Percentiles rank a stretch among this genome's conserved stretches.
These are phyloP conservation scores for Ennomos fuscantarius DNA, from an alignment of 2,888 invertebrate genomes.

Conservation along the genomic window DNA sequence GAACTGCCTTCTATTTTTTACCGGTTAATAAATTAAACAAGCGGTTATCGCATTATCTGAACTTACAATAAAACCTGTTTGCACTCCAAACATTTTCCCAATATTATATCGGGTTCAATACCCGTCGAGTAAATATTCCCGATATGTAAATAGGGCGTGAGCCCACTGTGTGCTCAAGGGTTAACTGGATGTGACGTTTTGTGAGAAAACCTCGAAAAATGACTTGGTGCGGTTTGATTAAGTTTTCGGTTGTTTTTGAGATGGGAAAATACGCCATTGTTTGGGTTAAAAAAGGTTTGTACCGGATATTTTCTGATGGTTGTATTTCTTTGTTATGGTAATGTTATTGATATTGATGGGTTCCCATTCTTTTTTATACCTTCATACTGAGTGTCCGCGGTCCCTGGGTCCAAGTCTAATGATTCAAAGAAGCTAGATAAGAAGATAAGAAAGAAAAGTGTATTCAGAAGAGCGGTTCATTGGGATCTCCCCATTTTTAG, in stretches of 20 bases:
- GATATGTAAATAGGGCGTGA: conserved; percentile 52
- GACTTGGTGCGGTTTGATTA: conserved; percentile 30
- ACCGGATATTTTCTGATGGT: not conserved
- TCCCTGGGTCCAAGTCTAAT: no score
- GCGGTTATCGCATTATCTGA: conserved; percentile 15
- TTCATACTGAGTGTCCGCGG: no score
- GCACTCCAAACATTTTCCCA: conserved; percentile 56
- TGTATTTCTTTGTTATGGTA: not conserved
- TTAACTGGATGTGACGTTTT: conserved; percentile 48
- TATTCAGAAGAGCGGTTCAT: no score
- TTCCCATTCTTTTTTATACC: not conserved
- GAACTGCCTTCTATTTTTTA: no score
- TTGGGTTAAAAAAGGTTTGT: not conserved
- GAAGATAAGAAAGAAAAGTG: no score
- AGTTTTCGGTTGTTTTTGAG: conserved; percentile 19
- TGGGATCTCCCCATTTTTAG: no score
- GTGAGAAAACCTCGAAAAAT: conserved; percentile 43
- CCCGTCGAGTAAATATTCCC: conserved; percentile 43
- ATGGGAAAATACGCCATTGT: conserved; percentile 8
- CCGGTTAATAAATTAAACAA: not conserved
- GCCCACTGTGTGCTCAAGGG: conserved; percentile 36
- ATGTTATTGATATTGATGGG: not conserved
- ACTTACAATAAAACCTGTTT: conserved; percentile 20
- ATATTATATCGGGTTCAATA: conserved; percentile 65
- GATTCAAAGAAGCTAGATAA: no score